Conservation (phyloP, 2,797 vertebrate genomes). For the Paguma larvata region DNA sequence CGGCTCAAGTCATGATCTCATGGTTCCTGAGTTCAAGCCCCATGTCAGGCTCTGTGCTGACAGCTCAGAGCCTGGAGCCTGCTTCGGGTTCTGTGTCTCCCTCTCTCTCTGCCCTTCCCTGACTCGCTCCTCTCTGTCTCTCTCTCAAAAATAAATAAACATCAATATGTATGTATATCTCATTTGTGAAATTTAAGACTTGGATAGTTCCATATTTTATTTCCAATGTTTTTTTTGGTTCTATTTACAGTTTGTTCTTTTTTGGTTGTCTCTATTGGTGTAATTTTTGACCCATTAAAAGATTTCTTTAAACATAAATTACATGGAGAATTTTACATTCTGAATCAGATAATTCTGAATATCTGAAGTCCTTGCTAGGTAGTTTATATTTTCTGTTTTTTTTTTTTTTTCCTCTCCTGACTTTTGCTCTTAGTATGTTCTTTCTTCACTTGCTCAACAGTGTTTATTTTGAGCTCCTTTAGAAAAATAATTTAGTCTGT, state of each 20-base stretch:
- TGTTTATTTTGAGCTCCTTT: constrained; percentile 44
- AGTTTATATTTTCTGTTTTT: neutral
- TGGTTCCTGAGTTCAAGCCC: too few relatives aligned
- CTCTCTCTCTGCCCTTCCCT: too few relatives aligned
- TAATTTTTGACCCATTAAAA: neutral
- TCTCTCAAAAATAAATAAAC: too few relatives aligned
- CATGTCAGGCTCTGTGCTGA: too few relatives aligned
- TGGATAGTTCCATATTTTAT: neutral
- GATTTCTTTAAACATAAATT: neutral
- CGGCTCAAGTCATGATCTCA: too few relatives aligned
- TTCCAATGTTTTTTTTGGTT: neutral
- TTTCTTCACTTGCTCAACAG: constrained; percentile 8
- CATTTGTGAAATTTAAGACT: constrained; percentile 42
- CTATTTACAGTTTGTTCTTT: neutral
- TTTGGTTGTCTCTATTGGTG: neutral
- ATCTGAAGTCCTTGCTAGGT: neutral
- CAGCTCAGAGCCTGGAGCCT: too few relatives aligned
- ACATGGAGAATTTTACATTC: neutral
- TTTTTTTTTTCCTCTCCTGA: neutral
- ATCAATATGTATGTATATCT: neutral
- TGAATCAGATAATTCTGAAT: neutral
- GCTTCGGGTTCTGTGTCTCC: too few relatives aligned
- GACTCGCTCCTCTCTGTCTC: too few relatives aligned
- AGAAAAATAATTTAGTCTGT: neutral
- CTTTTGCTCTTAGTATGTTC: neutral